These are phyloP conservation scores for Myzus persicae DNA, from an alignment of 1,140 invertebrate species.

Conservation along the genomic window DNA sequence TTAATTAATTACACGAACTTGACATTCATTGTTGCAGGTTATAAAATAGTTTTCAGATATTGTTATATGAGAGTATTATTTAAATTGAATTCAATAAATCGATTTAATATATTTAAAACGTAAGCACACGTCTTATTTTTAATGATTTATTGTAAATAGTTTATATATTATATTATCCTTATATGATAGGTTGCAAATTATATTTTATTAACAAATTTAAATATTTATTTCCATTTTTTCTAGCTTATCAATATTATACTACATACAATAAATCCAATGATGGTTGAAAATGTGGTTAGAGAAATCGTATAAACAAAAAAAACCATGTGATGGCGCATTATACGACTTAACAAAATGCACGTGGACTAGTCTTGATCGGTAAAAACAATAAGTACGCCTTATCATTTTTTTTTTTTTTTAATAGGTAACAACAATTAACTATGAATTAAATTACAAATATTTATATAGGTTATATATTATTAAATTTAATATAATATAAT, in stretches of 20 bases:
- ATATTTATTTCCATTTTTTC: background rate
- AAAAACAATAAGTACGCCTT: background rate
- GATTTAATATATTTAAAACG: background rate
- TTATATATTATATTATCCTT: no score
- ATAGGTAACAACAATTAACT: background rate
- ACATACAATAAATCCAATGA: background rate
- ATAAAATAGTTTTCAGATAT: background rate
- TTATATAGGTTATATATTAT: background rate
- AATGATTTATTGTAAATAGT: background rate
- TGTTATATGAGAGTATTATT: background rate
- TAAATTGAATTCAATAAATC: background rate
- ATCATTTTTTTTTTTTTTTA: background rate
- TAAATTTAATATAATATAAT: constrained; percentile 22
- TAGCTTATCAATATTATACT: background rate
- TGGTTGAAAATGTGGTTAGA: background rate
- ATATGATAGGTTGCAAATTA: background rate
- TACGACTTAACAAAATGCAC: background rate
- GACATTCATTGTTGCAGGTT: background rate
- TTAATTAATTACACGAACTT: background rate
- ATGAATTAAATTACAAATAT: background rate
- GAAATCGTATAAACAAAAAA: background rate
- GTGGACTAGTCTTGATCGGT: background rate
- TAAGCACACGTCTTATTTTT: background rate
- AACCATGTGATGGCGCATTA: background rate
- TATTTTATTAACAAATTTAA: background rate